Evolutionary conservation across 2,113 vertebrate genomes (phyloP).

Genomic region (Equus przewalskii): DNA sequence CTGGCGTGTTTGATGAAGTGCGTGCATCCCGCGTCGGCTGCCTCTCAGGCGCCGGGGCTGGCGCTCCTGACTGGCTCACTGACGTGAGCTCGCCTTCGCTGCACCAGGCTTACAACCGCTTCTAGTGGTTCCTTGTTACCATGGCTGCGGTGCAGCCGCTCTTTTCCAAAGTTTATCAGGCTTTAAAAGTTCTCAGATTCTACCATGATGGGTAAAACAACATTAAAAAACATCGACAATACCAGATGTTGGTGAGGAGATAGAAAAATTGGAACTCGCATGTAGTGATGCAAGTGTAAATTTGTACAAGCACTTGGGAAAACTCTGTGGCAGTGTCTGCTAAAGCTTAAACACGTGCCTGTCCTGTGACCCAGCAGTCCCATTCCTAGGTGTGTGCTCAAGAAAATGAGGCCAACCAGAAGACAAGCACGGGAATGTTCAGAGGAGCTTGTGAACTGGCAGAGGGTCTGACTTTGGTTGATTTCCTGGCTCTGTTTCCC

Average conservation of each 20-base stretch:
- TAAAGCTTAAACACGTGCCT: not conserved
- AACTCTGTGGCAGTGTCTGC: not conserved
- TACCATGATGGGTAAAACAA: no score
- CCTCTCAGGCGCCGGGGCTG: not conserved
- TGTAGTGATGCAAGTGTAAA: not conserved
- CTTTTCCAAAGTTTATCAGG: not conserved
- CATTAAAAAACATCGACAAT: no score
- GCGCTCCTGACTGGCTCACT: not conserved
- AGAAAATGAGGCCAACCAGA: not conserved
- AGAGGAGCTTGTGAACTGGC: not conserved
- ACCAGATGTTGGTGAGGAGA: not conserved
- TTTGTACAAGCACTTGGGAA: not conserved
- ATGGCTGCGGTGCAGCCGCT: not conserved
- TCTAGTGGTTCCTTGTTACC: not conserved
- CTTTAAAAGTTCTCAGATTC: not conserved
- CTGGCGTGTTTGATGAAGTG: not conserved
- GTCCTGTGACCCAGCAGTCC: no score
- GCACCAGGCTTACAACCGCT: no score
- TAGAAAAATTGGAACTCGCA: not conserved
- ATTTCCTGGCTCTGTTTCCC: not conserved
- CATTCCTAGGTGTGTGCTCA: not conserved
- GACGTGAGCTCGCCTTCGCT: accelerated
- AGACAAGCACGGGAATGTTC: no score
- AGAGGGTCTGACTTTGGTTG: no score
- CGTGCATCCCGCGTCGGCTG: accelerated